Evolutionary conservation across 23 tunicate species (phyloP), one percentile per base, ranked within the genome.

Genomic region (Styela clava): DNA sequence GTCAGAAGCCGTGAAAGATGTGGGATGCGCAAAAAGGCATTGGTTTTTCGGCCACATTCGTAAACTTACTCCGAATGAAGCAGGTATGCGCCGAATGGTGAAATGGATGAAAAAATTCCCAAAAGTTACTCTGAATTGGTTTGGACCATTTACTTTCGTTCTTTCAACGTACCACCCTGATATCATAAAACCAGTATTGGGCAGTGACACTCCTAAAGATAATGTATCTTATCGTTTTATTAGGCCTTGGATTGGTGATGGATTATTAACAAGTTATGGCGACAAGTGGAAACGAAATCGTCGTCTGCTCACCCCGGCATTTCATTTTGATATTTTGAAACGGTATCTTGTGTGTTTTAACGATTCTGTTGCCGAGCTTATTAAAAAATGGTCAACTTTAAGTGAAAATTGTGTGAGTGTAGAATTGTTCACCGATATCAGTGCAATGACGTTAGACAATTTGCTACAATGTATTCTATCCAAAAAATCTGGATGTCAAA

Each of bases 181-280:
- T 37, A 20, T 74, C 12, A 31, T 52, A 0, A 70, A 23, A 28
- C 5, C 79, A 1, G 21, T 85, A 9, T 33, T 85, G 29, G 35
- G 78, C 56, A 85, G 37, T 56, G 63, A 31, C 83, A 87, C 80
- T 16, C 94, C 94, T 19, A 88, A 88, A 68, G 24, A 61, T 34
- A 73, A 88, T 16, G 31, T 52, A 5, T 74, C n/a, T 7, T 83
- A 83, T 35, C 65, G 69, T 12, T 78, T 70, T 52, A 1, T 88
- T 67, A 71, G 84, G 0, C 79, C 84, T 12, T 88, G 94, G 94
- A 62, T 88, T 35, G 94, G 94, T 2, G 94, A 88, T 71, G 94
- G 94, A 22, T 64, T 88, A 74, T 80, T 88, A 44, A 69, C 74
- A 26, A 74, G 83, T 35, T 22, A 63, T 2, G 94, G 94, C 24